Base-by-base conservation (phyloP, 1,140 invertebrate genomes). In the Magallana gigas region DNA sequence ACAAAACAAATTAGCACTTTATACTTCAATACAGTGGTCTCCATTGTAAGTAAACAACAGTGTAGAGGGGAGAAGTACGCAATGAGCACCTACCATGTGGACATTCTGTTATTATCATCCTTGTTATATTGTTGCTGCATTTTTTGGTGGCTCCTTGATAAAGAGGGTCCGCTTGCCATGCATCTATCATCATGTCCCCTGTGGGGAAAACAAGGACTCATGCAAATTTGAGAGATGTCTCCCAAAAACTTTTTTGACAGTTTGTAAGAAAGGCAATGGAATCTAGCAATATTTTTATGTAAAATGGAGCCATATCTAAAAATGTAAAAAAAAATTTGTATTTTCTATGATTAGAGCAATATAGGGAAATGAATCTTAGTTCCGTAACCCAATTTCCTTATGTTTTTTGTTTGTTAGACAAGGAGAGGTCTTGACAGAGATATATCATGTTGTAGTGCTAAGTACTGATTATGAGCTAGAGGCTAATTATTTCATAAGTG, bases 181-280 rank as follows among this genome's bases (percentile, higher is more conserved):
- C 68, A 76, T 76, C 23, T 76, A 29, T 76, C 68, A 76, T 29
- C 68, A 36, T 76, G 68, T 76, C 68, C 68, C 68, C 68, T 36
- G 68, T 4, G 68, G 60, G 68, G 68, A 11, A 76, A 29, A 76
- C 6, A 8, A 8, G 23, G 23, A 23, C 23, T 29, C 36, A 12
- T 11, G 23, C 12, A 12, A 12, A 29, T 23, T 76, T 76, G 23
- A 36, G 68, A 76, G 68, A 76, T 23, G 68, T 76, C 23, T 29
- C 68, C 23, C 36, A 18, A 76, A 23, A 48, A 76, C 36, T 29
- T 36, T 29, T 64, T 64, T 64, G 60, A 76, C 23, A 76, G 23
- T 36, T 76, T 76, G 14, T 76, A 29, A 76, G 36, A 76, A 29
- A 29, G 23, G 23, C 23, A 29, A 18, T 29, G 14, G 60, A 64